phyloP scores from a whole-genome alignment of 1,140 invertebrate species.

The Tribolium castaneum region DNA sequence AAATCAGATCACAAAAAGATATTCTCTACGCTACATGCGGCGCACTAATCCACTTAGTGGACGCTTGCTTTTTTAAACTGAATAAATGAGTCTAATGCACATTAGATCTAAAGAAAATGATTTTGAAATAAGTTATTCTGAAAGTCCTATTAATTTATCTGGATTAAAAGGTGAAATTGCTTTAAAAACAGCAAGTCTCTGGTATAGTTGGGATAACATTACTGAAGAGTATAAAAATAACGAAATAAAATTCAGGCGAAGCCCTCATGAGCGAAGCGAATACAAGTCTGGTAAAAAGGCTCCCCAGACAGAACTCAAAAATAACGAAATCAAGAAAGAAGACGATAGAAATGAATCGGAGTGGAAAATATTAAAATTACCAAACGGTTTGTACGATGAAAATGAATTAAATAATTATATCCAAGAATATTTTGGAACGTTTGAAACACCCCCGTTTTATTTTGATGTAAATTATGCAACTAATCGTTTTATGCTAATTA shows the following conservation, averaged over 20 bases:
- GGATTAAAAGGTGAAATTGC: conserved; percentile 37
- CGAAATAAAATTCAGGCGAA: conserved; percentile 26
- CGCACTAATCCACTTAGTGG: too few relatives aligned
- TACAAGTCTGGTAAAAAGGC: too few relatives aligned
- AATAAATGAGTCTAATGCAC: conserved; percentile 36
- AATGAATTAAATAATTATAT: conserved; percentile 42
- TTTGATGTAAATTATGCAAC: conserved; percentile 38
- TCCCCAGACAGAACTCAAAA: background rate
- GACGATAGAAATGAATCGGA: conserved; percentile 11
- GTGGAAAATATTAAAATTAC: conserved; percentile 40
- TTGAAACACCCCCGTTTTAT: conserved; percentile 27
- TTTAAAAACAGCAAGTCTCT: conserved; percentile 39
- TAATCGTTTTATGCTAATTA: conserved; percentile 37
- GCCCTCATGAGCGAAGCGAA: background rate
- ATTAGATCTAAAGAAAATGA: conserved; percentile 29
- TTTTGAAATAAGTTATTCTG: conserved; percentile 41
- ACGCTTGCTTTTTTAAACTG: conserved; percentile 16
- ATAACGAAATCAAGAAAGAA: conserved; percentile 36
- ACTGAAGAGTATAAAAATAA: conserved; percentile 38
- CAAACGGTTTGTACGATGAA: conserved; percentile 36
- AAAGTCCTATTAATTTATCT: conserved; percentile 39
- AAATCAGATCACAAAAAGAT: conserved; percentile 39
- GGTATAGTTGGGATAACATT: conserved; percentile 39
- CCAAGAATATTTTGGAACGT: conserved; percentile 36
- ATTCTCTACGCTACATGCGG: conserved; percentile 13